phyloP scores from a whole-genome alignment of 2,113 vertebrate genomes.

The Poicephalus meyeri region DNA sequence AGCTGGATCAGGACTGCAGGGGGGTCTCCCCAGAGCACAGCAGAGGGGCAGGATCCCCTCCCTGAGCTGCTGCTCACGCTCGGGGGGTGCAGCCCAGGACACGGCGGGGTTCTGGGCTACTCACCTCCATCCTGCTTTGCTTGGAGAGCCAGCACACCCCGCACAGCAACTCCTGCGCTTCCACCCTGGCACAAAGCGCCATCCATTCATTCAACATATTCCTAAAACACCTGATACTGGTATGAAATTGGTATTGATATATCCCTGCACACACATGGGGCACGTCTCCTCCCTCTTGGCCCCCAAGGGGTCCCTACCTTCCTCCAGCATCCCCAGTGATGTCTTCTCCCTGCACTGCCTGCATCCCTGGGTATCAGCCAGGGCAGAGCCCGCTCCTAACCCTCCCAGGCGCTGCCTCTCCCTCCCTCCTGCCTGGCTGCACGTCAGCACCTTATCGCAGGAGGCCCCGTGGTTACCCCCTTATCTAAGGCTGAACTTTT shows the following conservation, averaged over 20 bases:
- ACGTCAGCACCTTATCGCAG: not conserved
- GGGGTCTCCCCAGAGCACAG: not conserved
- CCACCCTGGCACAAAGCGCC: not conserved
- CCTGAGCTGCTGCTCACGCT: not conserved
- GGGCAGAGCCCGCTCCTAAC: not conserved
- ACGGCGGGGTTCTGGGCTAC: not conserved
- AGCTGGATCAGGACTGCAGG: not conserved
- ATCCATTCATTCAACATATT: fast-evolving
- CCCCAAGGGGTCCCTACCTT: not conserved
- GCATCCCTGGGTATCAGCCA: not conserved
- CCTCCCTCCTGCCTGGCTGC: fast-evolving
- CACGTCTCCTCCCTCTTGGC: not conserved
- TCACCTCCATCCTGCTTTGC: not conserved
- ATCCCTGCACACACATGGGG: not conserved
- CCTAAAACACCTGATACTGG: fast-evolving
- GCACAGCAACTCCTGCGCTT: not conserved
- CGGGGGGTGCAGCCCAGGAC: not conserved
- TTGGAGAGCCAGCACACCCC: fast-evolving
- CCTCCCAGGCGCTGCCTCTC: fast-evolving
- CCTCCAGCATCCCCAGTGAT: not conserved
- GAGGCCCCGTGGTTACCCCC: not conserved
- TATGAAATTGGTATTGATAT: fast-evolving
- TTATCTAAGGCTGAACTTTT: slow-evolving; percentile 52
- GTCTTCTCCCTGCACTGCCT: not conserved
- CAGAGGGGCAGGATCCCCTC: not conserved